phyloP scores from a whole-genome alignment of 2,113 vertebrate species.

The Protomyctophum bolini region DNA sequence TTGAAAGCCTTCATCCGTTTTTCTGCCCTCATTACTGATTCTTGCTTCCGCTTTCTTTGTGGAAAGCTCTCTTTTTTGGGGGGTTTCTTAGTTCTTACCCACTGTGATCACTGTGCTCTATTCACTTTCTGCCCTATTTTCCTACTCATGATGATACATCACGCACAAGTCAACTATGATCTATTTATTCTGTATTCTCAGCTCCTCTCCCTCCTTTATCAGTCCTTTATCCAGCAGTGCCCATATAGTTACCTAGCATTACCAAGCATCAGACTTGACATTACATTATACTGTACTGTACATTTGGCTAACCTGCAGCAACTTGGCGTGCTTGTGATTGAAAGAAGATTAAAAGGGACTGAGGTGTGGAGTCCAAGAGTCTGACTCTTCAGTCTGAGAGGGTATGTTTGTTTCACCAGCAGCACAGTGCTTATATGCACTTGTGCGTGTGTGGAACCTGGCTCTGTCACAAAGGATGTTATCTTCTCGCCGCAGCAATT shows the following conservation, averaged over 20 bases:
- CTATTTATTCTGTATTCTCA: background rate
- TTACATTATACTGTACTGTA: too few relatives aligned
- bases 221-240: background rate
- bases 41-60: constrained; percentile 27
- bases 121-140: background rate
- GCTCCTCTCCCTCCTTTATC: background rate
- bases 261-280: too few relatives aligned
- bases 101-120: background rate
- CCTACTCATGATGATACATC: background rate
- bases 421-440: constrained; percentile 45
- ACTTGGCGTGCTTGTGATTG: background rate
- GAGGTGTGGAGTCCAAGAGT: constrained; percentile 25
- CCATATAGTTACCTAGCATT: background rate
- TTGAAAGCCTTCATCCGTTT: constrained; percentile 44
- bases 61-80: background rate
- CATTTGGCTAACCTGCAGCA: too few relatives aligned
- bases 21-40: constrained; percentile 46
- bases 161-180: background rate
- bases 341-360: constrained; percentile 43
- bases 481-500: constrained; percentile 57
- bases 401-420: constrained; percentile 52
- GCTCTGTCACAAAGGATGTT: constrained; percentile 51
- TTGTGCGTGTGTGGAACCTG: constrained; percentile 21
- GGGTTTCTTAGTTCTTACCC: constrained; percentile 14
- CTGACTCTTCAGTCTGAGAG: constrained; percentile 25